Evolutionary conservation across 2,888 invertebrate species (phyloP).

Genomic region (Ptychoptera contaminata): DNA sequence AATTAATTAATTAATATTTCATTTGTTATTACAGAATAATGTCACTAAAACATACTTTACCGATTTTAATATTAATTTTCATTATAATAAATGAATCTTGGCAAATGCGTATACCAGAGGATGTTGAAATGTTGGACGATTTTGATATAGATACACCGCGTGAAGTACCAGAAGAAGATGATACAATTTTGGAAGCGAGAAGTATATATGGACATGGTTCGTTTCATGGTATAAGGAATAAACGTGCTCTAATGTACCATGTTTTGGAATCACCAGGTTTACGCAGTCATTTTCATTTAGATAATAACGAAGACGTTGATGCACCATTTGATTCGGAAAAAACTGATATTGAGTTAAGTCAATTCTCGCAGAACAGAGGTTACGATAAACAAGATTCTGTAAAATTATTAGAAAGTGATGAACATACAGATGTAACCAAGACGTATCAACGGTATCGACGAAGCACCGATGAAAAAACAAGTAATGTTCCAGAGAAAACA

Average conservation of each 20-base stretch:
- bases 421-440: neutral
- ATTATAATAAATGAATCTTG: too few relatives aligned
- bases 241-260: conserved; percentile 12
- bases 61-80: too few relatives aligned
- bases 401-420: conserved; percentile 2
- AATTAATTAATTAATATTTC: too few relatives aligned
- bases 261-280: conserved; percentile 14
- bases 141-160: conserved; percentile 17
- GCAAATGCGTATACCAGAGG: conserved; percentile 19
- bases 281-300: conserved; percentile 13
- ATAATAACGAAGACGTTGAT: neutral
- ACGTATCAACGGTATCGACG: too few relatives aligned
- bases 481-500: conserved; percentile 1
- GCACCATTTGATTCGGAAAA: too few relatives aligned
- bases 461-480: neutral
- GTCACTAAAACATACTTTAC: too few relatives aligned
- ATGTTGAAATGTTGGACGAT: conserved; percentile 22
- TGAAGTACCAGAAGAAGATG: conserved; percentile 14
- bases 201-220: conserved; percentile 14
- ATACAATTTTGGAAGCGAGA: conserved; percentile 18
- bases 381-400: conserved; percentile 4
- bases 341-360: too few relatives aligned
- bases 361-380: neutral
- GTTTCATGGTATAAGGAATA: conserved; percentile 20
- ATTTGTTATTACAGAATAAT: too few relatives aligned